Evolutionary conservation across 1,140 invertebrate species (phyloP).

Genomic region (Lepeophtheirus salmonis): DNA sequence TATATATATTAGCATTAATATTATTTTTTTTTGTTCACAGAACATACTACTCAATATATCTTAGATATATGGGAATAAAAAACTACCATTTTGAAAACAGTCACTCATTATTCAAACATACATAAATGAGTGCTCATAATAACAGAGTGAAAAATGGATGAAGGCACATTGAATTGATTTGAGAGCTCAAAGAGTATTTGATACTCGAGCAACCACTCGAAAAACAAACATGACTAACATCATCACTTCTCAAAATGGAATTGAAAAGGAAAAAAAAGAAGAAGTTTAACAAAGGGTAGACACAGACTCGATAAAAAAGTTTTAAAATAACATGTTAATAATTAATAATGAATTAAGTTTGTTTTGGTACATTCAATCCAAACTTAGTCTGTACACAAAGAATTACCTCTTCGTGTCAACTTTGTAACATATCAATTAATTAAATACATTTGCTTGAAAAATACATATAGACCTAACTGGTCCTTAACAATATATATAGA

Average conservation of each 20-base stretch:
- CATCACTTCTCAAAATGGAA: background rate
- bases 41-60: slow-evolving; percentile 16
- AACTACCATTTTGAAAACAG: slow-evolving; percentile 7
- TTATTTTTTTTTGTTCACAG: slow-evolving; percentile 15
- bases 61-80: slow-evolving; percentile 46
- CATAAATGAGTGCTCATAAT: background rate
- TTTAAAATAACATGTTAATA: background rate
- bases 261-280: background rate
- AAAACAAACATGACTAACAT: background rate
- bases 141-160: background rate
- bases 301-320: background rate
- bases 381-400: background rate
- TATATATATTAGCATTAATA: too few species aligned
- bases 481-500: background rate
- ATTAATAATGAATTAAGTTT: background rate
- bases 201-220: too few species aligned
- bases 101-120: background rate
- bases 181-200: background rate
- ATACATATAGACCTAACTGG: background rate
- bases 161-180: background rate
- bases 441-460: background rate
- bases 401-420: background rate
- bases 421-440: too few species aligned
- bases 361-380: background rate
- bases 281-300: background rate